Conservation (phyloP, 2,113 vertebrate species). For the Gnathochromis pfefferi region DNA sequence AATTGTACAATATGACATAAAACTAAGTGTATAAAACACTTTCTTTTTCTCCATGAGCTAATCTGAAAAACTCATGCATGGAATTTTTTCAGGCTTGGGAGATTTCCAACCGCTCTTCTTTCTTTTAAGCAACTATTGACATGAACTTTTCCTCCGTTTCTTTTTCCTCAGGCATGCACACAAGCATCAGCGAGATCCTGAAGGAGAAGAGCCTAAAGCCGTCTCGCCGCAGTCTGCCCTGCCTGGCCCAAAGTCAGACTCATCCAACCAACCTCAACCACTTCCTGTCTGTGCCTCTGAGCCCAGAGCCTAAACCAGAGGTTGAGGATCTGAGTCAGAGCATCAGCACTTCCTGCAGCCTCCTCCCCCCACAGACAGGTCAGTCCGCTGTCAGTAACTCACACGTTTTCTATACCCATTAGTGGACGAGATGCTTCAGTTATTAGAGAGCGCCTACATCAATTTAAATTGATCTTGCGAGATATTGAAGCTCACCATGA, state of each 20-base stretch:
- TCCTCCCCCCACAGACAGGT: slow-evolving; percentile 56
- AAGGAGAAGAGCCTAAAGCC: slow-evolving; percentile 88
- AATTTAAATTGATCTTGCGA: background rate
- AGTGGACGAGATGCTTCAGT: background rate
- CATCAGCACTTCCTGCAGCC: slow-evolving; percentile 65
- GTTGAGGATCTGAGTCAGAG: slow-evolving; percentile 49
- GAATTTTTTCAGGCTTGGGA: background rate
- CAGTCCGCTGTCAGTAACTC: background rate
- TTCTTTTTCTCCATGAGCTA: background rate
- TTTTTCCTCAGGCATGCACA: slow-evolving; percentile 84
- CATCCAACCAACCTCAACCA: slow-evolving; percentile 88
- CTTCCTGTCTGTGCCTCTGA: slow-evolving; percentile 80
- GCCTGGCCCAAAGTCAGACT: slow-evolving; percentile 87
- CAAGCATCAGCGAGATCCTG: slow-evolving; percentile 90
- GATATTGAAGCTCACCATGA: background rate
- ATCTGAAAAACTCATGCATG: background rate
- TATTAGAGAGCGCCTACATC: background rate
- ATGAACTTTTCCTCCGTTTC: background rate
- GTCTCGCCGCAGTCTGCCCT: slow-evolving; percentile 91
- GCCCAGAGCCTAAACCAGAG: slow-evolving; percentile 63
- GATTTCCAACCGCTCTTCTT: background rate
- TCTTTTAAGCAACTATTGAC: background rate
- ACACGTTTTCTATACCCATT: background rate
- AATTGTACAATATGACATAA: background rate
- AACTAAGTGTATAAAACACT: background rate